Percentiles rank a stretch among this genome's conserved stretches.
Evolutionary conservation across 2,888 invertebrate species (phyloP).

Genomic region (Aphodius granarius): DNA sequence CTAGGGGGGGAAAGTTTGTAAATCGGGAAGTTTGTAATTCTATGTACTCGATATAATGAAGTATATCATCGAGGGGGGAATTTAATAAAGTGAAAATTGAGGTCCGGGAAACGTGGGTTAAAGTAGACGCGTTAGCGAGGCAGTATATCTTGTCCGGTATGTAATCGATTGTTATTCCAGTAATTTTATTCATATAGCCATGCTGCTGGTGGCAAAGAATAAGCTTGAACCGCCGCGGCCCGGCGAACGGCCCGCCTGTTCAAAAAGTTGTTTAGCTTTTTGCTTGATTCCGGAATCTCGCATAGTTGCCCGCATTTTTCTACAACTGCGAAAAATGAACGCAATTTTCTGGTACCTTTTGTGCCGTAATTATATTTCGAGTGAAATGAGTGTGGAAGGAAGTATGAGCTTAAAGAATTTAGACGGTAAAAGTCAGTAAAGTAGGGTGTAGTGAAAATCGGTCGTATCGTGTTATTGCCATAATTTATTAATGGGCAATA

Average conservation of each 20-base stretch:
- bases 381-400: too few species aligned
- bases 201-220: not conserved
- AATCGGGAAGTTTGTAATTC: not conserved
- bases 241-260: not conserved
- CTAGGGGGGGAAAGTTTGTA: not conserved
- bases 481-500: constrained; percentile 57
- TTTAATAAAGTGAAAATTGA: not conserved
- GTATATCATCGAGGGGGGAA: not conserved
- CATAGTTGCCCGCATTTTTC: constrained; percentile 13
- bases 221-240: not conserved
- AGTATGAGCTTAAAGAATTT: not conserved
- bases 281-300: constrained; percentile 9
- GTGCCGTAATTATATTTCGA: constrained; percentile 12
- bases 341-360: not conserved
- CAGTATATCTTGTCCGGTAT: not conserved
- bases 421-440: not conserved
- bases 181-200: constrained; percentile 8
- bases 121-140: not conserved
- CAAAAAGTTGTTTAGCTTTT: constrained; percentile 10
- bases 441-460: not conserved
- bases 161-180: constrained; percentile 10
- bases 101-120: not conserved
- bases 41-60: not conserved
- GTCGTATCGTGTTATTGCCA: constrained; percentile 46
- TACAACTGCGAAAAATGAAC: not conserved